Conservation (phyloP, 2,113 vertebrate genomes). For the Rattus rattus region DNA sequence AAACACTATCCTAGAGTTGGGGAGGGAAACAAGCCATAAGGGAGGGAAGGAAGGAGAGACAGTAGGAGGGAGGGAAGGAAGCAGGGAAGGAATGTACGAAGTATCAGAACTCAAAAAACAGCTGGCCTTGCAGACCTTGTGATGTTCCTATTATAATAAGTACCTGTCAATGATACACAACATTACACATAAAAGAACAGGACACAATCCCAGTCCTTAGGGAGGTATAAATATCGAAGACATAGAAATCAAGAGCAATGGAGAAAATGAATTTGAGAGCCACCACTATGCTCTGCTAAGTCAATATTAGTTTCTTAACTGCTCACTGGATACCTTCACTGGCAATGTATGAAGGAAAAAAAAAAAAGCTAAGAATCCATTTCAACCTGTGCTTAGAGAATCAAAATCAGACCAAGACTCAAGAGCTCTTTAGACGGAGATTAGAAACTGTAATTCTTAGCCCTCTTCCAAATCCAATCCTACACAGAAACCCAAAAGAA, state of each 20-base stretch:
- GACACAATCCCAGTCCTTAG: neutral
- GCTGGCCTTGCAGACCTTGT: neutral
- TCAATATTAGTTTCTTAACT: slow-evolving; percentile 40
- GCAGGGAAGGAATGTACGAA: neutral
- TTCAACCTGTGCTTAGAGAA: slow-evolving; percentile 19
- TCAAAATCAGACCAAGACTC: slow-evolving; percentile 34
- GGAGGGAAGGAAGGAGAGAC: neutral
- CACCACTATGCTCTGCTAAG: neutral
- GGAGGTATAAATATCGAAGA: slow-evolving; percentile 11
- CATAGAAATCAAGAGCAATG: slow-evolving; percentile 25
- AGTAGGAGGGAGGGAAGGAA: neutral
- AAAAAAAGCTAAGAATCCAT: slow-evolving; percentile 14
- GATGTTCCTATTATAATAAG: slow-evolving; percentile 14
- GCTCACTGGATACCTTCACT: slow-evolving; percentile 15
- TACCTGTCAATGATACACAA: neutral
- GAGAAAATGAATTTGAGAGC: slow-evolving; percentile 38
- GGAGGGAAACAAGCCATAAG: no score
- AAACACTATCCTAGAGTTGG: neutral
- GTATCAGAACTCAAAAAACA: slow-evolving; percentile 14
- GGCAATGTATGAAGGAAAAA: slow-evolving; percentile 8
- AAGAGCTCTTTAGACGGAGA: slow-evolving; percentile 42
- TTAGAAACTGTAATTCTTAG: slow-evolving; percentile 23
- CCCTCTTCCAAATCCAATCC: neutral
- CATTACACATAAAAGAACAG: neutral
- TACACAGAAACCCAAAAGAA: neutral